These are phyloP conservation scores for Drosophila orosa DNA, from an alignment of 1,140 invertebrate species.

Conservation along the genomic window DNA sequence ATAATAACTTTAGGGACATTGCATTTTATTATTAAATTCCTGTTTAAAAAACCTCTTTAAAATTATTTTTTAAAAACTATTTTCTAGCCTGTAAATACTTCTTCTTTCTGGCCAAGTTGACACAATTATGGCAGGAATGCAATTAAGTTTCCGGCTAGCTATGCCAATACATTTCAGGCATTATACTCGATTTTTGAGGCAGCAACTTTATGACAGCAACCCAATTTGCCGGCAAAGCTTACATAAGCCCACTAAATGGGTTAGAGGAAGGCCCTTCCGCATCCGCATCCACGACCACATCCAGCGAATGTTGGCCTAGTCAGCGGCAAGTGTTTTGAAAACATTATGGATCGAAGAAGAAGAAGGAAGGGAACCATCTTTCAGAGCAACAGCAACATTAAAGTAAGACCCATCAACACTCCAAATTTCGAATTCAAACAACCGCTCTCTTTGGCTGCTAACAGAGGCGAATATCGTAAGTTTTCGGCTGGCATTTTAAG, in stretches of 20 bases:
- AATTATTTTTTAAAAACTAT: neutral
- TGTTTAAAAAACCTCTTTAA: neutral
- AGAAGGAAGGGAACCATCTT: slow-evolving; percentile 2
- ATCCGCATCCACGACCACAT: neutral
- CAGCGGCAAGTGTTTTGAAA: slow-evolving; percentile 65
- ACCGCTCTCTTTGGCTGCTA: slow-evolving; percentile 12
- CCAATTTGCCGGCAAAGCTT: slow-evolving; percentile 39
- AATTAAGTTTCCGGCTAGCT: slow-evolving; percentile 5
- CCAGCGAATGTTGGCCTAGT: slow-evolving; percentile 52
- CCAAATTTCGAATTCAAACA: slow-evolving; percentile 42
- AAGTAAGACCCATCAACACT: slow-evolving; percentile 11
- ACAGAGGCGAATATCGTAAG: slow-evolving; percentile 69
- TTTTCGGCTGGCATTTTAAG: slow-evolving; percentile 41
- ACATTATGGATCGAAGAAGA: slow-evolving; percentile 38
- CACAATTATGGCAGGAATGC: slow-evolving; percentile 6
- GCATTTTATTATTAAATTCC: neutral
- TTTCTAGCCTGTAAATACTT: neutral
- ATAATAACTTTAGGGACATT: too few species aligned
- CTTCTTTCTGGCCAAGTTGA: neutral
- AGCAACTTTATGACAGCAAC: slow-evolving; percentile 31
- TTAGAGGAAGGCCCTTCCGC: neutral
- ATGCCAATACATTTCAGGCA: neutral
- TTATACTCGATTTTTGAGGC: slow-evolving; percentile 19
- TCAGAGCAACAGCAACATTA: slow-evolving; percentile 17
- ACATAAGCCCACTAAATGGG: slow-evolving; percentile 40